These are phyloP conservation scores for Nibea coibor DNA, from an alignment of 2,113 vertebrate genomes.

Conservation along the genomic window DNA sequence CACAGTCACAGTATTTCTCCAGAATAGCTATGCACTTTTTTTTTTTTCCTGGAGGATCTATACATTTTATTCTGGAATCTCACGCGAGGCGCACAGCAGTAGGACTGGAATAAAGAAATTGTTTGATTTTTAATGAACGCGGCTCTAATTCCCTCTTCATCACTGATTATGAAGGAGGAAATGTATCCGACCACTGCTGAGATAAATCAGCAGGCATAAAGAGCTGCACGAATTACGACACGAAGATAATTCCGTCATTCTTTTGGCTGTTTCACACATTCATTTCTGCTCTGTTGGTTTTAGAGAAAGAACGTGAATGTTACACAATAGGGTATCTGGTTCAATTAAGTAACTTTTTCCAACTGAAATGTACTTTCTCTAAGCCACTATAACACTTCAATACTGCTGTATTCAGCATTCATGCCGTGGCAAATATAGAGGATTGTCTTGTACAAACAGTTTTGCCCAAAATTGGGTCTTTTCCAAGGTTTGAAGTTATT, in stretches of 20 bases:
- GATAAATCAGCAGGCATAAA: conserved; percentile 72
- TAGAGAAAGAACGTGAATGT: conserved; percentile 58
- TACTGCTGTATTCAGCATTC: conserved; percentile 66
- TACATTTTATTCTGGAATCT: conserved; percentile 42
- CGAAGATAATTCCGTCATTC: conserved; percentile 74
- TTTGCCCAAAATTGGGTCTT: conserved; percentile 63
- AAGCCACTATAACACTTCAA: conserved; percentile 75
- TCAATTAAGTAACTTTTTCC: conserved; percentile 79
- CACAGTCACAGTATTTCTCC: conserved; percentile 1
- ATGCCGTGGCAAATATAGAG: conserved; percentile 66
- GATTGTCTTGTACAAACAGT: conserved; percentile 76
- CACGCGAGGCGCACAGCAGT: conserved; percentile 55
- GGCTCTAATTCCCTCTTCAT: conserved; percentile 71
- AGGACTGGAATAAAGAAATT: conserved; percentile 63
- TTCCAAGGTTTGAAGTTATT: conserved; percentile 68
- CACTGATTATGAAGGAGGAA: conserved; percentile 74
- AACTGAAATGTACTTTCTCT: conserved; percentile 71
- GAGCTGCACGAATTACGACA: conserved; percentile 70
- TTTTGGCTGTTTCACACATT: conserved; percentile 70
- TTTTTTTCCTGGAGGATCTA: conserved; percentile 37
- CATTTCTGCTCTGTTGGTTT: conserved; percentile 69
- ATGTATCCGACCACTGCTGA: conserved; percentile 74
- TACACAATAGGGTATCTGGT: conserved; percentile 77
- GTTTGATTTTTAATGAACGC: conserved; percentile 73
- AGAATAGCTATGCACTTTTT: conserved; percentile 30